Conservation (phyloP, 35 echinoderm and acorn worm species). For the Chiridota heheva region DNA sequence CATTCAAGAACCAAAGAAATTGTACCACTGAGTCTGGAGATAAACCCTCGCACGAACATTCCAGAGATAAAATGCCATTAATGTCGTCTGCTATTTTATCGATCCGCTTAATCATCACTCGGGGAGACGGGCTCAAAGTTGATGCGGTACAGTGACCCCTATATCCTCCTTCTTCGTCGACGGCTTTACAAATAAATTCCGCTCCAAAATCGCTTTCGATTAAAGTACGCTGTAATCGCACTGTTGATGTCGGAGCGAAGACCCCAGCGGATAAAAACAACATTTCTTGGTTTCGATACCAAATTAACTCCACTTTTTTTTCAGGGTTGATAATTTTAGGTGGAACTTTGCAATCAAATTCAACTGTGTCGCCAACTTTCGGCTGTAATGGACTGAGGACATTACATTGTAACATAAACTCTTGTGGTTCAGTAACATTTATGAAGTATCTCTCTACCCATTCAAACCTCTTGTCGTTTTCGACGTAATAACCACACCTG, state of each 20-base stretch:
- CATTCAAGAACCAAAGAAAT: conserved; percentile 35
- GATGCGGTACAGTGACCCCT: conserved; percentile 44
- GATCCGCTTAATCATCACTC: conserved; percentile 15
- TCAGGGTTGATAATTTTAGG: conserved; percentile 37
- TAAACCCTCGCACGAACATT: neutral
- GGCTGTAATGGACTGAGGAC: conserved; percentile 27
- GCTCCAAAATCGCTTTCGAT: conserved; percentile 47
- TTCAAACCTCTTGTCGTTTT: neutral
- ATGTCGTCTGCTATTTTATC: neutral
- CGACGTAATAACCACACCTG: conserved; percentile 27
- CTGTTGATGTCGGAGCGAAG: conserved; percentile 21
- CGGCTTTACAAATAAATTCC: conserved; percentile 19
- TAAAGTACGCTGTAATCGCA: conserved; percentile 26
- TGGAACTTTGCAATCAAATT: conserved; percentile 42
- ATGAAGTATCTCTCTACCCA: conserved; percentile 25
- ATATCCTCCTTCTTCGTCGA: neutral
- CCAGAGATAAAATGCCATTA: conserved; percentile 11
- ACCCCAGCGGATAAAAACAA: conserved; percentile 27
- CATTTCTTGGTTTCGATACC: conserved; percentile 19
- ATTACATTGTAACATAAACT: conserved; percentile 16
- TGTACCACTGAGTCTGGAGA: neutral
- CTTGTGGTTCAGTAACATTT: conserved; percentile 34
- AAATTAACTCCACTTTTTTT: conserved; percentile 40
- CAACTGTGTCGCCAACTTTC: conserved; percentile 26
- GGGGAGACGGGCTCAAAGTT: conserved; percentile 5